These are phyloP conservation scores for Bibio marci DNA, from an alignment of 2,888 invertebrate species.

Conservation along the genomic window DNA sequence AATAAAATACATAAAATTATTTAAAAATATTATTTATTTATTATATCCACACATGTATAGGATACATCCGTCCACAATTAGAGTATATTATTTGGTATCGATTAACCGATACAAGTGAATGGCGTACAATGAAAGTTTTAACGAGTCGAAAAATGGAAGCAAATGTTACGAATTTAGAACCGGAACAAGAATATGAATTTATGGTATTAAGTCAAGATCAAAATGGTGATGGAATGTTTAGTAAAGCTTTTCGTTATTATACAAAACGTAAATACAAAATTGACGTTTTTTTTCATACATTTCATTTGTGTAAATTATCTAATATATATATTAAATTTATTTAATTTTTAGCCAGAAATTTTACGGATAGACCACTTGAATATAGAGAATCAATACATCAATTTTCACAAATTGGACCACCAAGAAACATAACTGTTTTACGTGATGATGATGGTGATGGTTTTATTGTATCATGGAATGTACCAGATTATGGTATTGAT, in stretches of 20 bases:
- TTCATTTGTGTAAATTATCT: no score
- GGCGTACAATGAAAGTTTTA: slow-evolving; percentile 65
- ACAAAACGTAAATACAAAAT: slow-evolving; percentile 41
- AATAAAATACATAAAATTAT: no score
- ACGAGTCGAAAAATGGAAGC: slow-evolving; percentile 43
- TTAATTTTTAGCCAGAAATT: slow-evolving; percentile 9
- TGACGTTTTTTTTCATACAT: background rate
- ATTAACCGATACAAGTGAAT: slow-evolving; percentile 53
- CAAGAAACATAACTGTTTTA: slow-evolving; percentile 46
- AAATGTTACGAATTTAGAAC: slow-evolving; percentile 56
- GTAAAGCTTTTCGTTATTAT: slow-evolving; percentile 58
- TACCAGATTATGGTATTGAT: slow-evolving; percentile 39
- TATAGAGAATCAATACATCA: slow-evolving; percentile 10
- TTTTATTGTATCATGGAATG: slow-evolving; percentile 58
- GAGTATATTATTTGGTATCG: slow-evolving; percentile 81
- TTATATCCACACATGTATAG: slow-evolving; percentile 21
- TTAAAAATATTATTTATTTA: no score
- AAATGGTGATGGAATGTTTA: slow-evolving; percentile 77
- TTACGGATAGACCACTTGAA: slow-evolving; percentile 11
- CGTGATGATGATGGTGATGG: slow-evolving; percentile 50
- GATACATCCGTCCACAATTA: slow-evolving; percentile 54
- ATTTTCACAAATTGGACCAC: slow-evolving; percentile 37
- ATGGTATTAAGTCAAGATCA: slow-evolving; percentile 79
- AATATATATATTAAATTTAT: no score
- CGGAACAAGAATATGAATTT: slow-evolving; percentile 71